Evolutionary conservation across 2,797 vertebrate species (phyloP).

Genomic region (Gallinago nigripennis): DNA sequence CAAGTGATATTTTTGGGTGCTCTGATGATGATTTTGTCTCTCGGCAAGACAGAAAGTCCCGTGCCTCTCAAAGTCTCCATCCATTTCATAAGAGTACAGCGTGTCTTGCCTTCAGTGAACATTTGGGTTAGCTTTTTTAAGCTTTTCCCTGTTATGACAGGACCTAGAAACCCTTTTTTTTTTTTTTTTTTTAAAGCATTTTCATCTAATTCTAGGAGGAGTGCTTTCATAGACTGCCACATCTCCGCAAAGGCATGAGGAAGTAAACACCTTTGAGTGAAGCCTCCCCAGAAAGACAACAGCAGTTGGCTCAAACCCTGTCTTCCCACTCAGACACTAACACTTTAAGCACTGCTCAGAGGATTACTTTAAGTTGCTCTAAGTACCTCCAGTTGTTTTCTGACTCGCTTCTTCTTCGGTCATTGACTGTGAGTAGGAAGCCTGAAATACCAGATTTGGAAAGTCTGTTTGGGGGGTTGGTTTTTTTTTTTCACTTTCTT

Average conservation of each 20-base stretch:
- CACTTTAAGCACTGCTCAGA: neutral
- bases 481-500: neutral
- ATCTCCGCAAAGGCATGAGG: conserved; percentile 42
- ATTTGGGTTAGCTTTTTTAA: conserved; percentile 16
- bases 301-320: conserved; percentile 20
- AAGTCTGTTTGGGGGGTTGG: neutral
- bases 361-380: neutral
- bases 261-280: conserved; percentile 25
- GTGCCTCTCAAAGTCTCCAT: neutral
- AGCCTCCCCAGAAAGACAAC: conserved; percentile 18
- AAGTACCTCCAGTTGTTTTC: conserved; percentile 30
- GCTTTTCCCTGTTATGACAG: conserved; percentile 17
- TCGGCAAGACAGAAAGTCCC: neutral
- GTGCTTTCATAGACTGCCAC: conserved; percentile 54
- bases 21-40: neutral
- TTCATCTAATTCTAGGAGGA: conserved; percentile 48
- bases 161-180: neutral
- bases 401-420: neutral
- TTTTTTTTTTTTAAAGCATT: neutral
- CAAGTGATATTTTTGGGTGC: neutral
- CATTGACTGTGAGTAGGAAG: neutral
- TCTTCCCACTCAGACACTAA: conserved; percentile 37
- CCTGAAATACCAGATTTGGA: neutral
- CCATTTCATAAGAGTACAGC: neutral
- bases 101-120: neutral